Conservation (phyloP, 2,113 vertebrate genomes). For the Cranoglanis bouderius region DNA sequence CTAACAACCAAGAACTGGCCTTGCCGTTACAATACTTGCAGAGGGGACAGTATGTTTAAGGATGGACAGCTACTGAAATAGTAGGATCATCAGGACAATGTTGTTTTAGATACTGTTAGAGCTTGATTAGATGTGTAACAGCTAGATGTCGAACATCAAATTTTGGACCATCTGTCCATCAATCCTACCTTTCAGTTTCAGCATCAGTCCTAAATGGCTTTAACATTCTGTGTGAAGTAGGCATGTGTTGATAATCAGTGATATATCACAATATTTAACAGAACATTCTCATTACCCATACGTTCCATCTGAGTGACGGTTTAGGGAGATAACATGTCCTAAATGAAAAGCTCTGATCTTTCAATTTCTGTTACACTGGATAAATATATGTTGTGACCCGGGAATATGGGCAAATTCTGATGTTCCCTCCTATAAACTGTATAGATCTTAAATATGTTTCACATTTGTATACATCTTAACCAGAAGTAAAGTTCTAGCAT, state of each 20-base stretch:
- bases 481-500: neutral
- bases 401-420: neutral
- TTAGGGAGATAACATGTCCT: neutral
- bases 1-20: no score
- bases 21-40: no score
- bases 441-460: neutral
- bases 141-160: neutral
- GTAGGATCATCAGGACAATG: neutral
- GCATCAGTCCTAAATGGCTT: neutral
- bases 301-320: neutral
- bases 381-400: neutral
- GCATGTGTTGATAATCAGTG: neutral
- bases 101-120: neutral
- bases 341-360: neutral
- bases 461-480: neutral
- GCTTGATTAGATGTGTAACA: no score
- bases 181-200: neutral
- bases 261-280: neutral
- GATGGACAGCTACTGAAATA: neutral
- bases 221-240: neutral
- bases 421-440: neutral
- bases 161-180: neutral
- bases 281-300: neutral
- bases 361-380: neutral
- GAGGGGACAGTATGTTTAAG: neutral